Percentiles rank a stretch among this genome's conserved stretches.
Evolutionary conservation across 1,140 invertebrate genomes (phyloP).

Genomic region (Drosophila virilis): DNA sequence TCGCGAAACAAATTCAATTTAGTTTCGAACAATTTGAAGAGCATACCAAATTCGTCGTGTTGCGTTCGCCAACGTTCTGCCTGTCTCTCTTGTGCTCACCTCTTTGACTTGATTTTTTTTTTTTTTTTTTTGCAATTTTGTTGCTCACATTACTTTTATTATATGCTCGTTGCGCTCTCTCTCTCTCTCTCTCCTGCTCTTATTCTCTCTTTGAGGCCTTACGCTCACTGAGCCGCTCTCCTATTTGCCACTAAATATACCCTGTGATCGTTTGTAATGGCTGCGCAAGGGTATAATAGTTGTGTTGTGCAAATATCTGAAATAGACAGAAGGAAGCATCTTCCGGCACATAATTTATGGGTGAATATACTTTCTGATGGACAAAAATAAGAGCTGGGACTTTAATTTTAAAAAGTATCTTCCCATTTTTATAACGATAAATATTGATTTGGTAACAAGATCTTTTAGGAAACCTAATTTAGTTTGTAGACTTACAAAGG

Average conservation of each 20-base stretch:
- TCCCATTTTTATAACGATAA: too few relatives aligned
- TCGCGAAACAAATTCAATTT: background rate
- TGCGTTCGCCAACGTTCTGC: background rate
- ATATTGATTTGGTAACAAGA: too few relatives aligned
- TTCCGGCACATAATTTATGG: too few relatives aligned
- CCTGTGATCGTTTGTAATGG: background rate
- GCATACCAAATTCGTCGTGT: background rate
- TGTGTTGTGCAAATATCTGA: background rate
- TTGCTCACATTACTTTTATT: conserved; percentile 62
- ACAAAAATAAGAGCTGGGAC: too few relatives aligned
- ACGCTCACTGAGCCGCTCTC: conserved; percentile 44
- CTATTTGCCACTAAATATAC: conserved; percentile 38
- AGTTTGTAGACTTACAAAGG: too few relatives aligned
- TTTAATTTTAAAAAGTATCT: too few relatives aligned
- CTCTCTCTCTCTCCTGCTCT: conserved; percentile 16
- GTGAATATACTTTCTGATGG: too few relatives aligned
- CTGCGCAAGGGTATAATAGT: background rate
- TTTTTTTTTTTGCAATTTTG: conserved; percentile 58
- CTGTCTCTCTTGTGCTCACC: conserved; percentile 6
- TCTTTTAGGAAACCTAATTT: too few relatives aligned
- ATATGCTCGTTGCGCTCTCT: conserved; percentile 11
- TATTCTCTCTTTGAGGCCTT: conserved; percentile 6
- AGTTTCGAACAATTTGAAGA: background rate
- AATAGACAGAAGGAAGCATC: too few relatives aligned
- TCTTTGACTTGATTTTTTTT: conserved; percentile 4